Evolutionary conservation across 1,140 invertebrate species (phyloP), one percentile per base, ranked within the genome.

Genomic region (Drosophila auraria): DNA sequence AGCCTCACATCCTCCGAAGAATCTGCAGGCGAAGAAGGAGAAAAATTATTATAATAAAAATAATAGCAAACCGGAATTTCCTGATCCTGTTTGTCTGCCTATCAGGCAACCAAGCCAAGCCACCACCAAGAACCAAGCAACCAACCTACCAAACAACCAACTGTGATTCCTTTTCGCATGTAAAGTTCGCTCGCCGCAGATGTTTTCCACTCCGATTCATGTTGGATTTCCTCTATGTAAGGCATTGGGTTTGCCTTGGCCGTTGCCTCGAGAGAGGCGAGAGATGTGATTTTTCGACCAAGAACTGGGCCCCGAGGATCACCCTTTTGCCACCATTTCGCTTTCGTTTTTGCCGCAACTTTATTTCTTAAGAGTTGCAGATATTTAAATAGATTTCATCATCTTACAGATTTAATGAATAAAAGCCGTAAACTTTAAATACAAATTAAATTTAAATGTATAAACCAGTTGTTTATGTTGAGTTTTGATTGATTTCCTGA

Each of bases 21-120:
- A 72, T 78, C 76, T 70, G 71, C 25, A n/a, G 42, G 44, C 23
- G 30, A 64, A 49, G 66, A 70, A 79, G 59, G 76, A 80, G 68
- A 74, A 66, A 81, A 89, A 89, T 82, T 75, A 74, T 75, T 84
- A 89, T 79, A 89, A 89, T 83, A 90, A 90, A 84, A 90, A 84
- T 78, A 89, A 90, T 89, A 82, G 78, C 64, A 89, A 89, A 89
- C 86, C 86, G 86, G 86, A 89, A 90, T 89, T 89, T 90, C 86
- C 86, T 82, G 86, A 89, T 89, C 86, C 84, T 89, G 80, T 73
- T 79, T 86, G 79, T 76, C 58, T 73, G 58, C 61, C 47, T 68
- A 69, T 72, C 75, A 53, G 64, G 27, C 49, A 45, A 36, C 51
- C 69, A 50, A 70, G 60, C 20, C 20, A 20, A 20, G 20, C 20